Percentiles rank a stretch among this genome's conserved stretches.
Conservation (phyloP, 2,797 vertebrate species). For the Hemibagrus guttatus region DNA sequence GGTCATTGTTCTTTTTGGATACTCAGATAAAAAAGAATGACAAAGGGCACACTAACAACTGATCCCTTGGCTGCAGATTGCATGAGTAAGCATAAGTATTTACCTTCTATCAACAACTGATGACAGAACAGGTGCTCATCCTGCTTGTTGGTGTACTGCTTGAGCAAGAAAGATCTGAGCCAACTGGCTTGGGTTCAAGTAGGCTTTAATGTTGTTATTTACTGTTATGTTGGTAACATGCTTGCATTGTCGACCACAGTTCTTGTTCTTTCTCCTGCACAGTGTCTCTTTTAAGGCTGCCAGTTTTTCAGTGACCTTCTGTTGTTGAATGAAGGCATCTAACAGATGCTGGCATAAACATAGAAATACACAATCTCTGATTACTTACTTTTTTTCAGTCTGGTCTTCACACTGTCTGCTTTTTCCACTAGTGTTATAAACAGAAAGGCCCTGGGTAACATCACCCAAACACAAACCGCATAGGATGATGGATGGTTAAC, state of each 20-base stretch:
- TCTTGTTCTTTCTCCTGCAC: background rate
- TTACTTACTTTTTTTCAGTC: background rate
- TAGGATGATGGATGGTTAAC: background rate
- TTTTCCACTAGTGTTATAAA: background rate
- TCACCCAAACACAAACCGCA: background rate
- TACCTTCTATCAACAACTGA: background rate
- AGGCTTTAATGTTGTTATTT: background rate
- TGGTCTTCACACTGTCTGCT: background rate
- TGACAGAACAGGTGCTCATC: background rate
- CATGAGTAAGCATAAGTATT: background rate
- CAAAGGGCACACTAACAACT: background rate
- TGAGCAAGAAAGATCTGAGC: background rate
- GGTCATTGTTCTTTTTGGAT: background rate
- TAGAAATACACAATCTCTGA: constrained; percentile 13
- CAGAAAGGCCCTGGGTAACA: background rate
- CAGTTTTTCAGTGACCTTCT: background rate
- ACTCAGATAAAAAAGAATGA: background rate
- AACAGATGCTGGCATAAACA: constrained; percentile 17
- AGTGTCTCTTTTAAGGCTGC: background rate
- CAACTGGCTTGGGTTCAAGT: background rate
- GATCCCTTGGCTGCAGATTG: background rate
- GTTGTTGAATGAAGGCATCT: background rate
- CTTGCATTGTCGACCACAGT: background rate
- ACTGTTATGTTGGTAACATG: background rate
- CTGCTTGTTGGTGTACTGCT: background rate